Percentiles rank a stretch among this genome's conserved stretches.
Conservation (phyloP, 2,113 vertebrate species). For the Chloroceryle aenea region DNA sequence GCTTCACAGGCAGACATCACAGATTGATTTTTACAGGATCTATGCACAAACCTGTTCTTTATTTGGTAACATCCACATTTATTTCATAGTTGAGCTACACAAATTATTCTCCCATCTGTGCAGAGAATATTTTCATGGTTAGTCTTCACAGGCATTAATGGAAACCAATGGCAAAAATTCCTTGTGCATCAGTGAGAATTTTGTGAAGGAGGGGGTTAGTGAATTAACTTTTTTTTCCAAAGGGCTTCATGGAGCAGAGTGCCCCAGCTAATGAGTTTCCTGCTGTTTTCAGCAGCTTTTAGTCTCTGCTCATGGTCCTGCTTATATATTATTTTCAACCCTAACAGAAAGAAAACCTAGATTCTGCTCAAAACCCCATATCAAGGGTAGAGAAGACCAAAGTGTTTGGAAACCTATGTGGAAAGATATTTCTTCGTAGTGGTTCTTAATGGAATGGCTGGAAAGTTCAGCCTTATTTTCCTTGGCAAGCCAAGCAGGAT, state of each 20-base stretch:
- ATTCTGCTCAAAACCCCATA: background rate
- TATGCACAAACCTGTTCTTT: slow-evolving; percentile 11
- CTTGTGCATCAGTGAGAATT: background rate
- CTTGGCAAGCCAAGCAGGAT: background rate
- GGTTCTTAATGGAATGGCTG: background rate
- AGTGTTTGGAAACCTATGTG: background rate
- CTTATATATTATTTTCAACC: background rate
- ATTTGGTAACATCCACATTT: slow-evolving; percentile 6
- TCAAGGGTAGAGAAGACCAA: background rate
- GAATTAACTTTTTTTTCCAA: background rate
- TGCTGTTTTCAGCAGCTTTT: background rate
- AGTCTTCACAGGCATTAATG: background rate
- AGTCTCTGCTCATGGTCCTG: background rate
- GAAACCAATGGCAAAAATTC: background rate
- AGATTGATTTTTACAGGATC: slow-evolving; percentile 25
- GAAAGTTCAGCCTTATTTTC: background rate
- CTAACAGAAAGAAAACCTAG: background rate
- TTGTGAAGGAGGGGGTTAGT: background rate
- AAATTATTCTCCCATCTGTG: slow-evolving; percentile 27
- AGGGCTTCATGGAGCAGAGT: background rate
- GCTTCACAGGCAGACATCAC: slow-evolving; percentile 24
- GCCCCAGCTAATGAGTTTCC: background rate
- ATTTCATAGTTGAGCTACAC: slow-evolving; percentile 3
- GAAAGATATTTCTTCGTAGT: background rate
- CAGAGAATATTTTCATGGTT: background rate